These are phyloP conservation scores for Planococcus citri DNA, from an alignment of 1,140 invertebrate species.

Conservation along the genomic window DNA sequence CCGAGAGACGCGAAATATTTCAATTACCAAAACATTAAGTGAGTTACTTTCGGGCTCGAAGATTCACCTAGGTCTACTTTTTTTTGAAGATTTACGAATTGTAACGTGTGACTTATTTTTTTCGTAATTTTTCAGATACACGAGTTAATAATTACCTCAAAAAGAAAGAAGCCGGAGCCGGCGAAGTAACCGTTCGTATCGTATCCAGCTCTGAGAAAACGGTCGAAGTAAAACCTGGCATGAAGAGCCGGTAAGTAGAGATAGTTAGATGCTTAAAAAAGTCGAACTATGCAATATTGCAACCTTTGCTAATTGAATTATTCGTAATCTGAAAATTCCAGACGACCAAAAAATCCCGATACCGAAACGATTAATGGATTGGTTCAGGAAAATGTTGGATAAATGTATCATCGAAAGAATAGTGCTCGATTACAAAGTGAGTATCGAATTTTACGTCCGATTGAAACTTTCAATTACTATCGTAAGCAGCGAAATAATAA, in stretches of 20 bases:
- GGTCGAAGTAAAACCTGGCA: conserved; percentile 96
- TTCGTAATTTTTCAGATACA: conserved; percentile 85
- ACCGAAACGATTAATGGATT: conserved; percentile 96
- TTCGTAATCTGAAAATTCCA: too few relatives aligned
- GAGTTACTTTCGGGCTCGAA: conserved; percentile 33
- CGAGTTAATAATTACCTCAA: conserved; percentile 97
- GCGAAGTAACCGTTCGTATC: conserved; percentile 94
- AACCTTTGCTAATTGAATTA: not conserved
- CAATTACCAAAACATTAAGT: conserved; percentile 96
- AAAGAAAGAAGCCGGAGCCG: conserved; percentile 91
- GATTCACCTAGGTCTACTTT: too few relatives aligned
- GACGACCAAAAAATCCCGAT: conserved; percentile 99
- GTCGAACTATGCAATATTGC: not conserved
- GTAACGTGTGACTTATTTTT: not conserved
- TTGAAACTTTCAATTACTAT: too few relatives aligned
- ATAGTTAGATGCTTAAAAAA: too few relatives aligned
- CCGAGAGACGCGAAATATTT: conserved; percentile 96
- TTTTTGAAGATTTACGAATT: not conserved
- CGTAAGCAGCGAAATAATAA: too few relatives aligned
- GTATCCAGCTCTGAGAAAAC: conserved; percentile 94
- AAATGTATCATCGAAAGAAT: conserved; percentile 97
- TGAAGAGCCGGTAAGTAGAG: conserved; percentile 58
- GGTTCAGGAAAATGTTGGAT: conserved; percentile 99
- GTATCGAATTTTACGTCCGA: too few relatives aligned
- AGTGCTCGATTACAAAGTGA: conserved; percentile 88